Percentiles rank a stretch among this genome's conserved stretches.
Conservation (phyloP, 1,140 invertebrate genomes). For the Sinonovacula constricta region DNA sequence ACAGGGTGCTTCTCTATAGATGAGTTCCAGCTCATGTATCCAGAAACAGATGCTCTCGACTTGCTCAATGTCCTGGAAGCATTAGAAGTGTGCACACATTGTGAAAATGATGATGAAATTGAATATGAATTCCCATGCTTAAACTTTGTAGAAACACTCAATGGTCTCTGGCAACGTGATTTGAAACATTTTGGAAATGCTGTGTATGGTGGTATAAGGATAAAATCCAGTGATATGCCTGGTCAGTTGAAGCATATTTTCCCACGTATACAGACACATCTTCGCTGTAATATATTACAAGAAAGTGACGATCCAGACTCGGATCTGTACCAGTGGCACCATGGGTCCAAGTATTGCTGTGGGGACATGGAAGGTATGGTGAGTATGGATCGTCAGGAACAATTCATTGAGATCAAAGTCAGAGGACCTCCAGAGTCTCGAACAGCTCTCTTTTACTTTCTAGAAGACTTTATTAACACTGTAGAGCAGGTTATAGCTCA, state of each 20-base stretch:
- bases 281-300: conserved; percentile 82
- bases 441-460: conserved; percentile 83
- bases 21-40: conserved; percentile 88
- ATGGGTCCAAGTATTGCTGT: conserved; percentile 88
- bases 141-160: conserved; percentile 86
- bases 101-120: conserved; percentile 85
- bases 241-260: conserved; percentile 84
- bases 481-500: conserved; percentile 84
- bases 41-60: conserved; percentile 83
- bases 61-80: conserved; percentile 79
- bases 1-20: conserved; percentile 89
- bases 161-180: conserved; percentile 86
- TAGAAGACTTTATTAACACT: conserved; percentile 87
- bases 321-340: conserved; percentile 90
- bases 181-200: conserved; percentile 81
- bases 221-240: conserved; percentile 82
- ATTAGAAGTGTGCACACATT: conserved; percentile 86
- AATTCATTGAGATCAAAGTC: conserved; percentile 84
- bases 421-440: conserved; percentile 82
- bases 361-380: conserved; percentile 86
- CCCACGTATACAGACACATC: conserved; percentile 86
- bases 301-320: conserved; percentile 80
- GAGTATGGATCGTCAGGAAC: conserved; percentile 81
- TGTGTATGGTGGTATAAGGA: conserved; percentile 85
- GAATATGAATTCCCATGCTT: conserved; percentile 92